These are phyloP conservation scores for Steinernema hermaphroditum DNA, from an alignment of 2,888 invertebrate species.

Conservation along the genomic window DNA sequence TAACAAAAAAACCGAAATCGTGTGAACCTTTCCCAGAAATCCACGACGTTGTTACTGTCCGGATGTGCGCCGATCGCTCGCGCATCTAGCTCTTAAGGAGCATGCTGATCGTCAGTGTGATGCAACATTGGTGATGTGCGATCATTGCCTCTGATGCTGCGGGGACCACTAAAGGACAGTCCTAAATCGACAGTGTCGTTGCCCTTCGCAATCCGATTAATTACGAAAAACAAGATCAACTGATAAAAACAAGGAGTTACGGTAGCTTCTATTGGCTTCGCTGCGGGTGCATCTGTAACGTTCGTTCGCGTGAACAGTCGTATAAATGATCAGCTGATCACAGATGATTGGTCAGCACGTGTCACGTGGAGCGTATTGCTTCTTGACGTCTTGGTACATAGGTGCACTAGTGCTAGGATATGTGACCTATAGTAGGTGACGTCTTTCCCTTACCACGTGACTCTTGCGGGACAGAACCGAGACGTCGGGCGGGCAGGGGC, in stretches of 20 bases:
- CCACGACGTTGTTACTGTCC: too few species aligned
- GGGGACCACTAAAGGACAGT: background rate
- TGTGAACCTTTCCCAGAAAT: too few species aligned
- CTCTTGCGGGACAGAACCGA: background rate
- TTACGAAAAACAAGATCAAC: background rate
- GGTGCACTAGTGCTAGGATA: background rate
- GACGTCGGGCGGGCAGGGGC: background rate
- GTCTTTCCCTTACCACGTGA: background rate
- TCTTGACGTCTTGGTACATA: background rate
- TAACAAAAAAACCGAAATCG: too few species aligned
- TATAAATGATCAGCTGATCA: background rate
- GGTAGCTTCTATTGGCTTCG: background rate
- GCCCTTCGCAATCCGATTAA: background rate
- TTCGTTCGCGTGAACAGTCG: background rate
- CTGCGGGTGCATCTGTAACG: too few species aligned
- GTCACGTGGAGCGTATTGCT: constrained; percentile 3
- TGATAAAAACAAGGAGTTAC: constrained; percentile 4
- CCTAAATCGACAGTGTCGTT: background rate
- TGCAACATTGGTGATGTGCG: constrained; percentile 11
- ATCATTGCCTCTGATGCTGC: background rate
- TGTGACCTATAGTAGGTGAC: background rate
- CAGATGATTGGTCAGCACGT: background rate
- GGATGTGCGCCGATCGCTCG: too few species aligned
- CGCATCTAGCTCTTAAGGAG: background rate
- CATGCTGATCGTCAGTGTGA: constrained; percentile 4